phyloP scores from a whole-genome alignment of 1,140 invertebrate species.

The Drosophila novamexicana region DNA sequence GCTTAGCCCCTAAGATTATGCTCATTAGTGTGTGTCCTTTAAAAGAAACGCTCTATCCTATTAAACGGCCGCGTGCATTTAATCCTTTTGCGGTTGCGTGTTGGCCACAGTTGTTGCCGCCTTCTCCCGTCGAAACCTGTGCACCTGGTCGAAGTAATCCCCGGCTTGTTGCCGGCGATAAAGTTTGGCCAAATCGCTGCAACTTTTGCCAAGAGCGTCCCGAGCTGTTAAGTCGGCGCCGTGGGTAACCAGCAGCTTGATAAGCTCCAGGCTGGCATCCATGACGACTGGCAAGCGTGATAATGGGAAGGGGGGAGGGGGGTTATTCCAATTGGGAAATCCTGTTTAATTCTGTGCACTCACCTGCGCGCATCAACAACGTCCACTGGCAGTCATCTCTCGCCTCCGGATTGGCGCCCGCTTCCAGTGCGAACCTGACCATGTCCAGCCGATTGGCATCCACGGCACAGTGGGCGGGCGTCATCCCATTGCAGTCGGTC shows the following conservation, averaged over 20 bases:
- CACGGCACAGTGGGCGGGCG: conserved; percentile 75
- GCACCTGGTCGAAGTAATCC: conserved; percentile 71
- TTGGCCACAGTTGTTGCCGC: conserved; percentile 9
- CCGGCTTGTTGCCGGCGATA: conserved; percentile 56
- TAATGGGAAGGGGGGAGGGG: no score
- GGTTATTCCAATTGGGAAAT: no score
- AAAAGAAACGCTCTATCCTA: background rate
- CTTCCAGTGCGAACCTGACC: conserved; percentile 76
- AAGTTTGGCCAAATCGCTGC: conserved; percentile 70
- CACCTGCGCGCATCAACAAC: conserved; percentile 76
- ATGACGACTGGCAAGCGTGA: no score
- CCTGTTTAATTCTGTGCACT: background rate
- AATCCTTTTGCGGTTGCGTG: conserved; percentile 35
- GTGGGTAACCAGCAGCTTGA: conserved; percentile 72
- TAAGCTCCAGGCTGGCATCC: conserved; percentile 64
- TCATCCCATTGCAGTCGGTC: conserved; percentile 73
- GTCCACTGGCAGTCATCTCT: conserved; percentile 75
- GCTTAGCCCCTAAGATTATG: background rate
- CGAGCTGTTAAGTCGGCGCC: conserved; percentile 63
- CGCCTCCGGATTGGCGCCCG: conserved; percentile 71
- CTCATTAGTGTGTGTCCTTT: conserved; percentile 4
- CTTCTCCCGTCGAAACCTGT: conserved; percentile 48
- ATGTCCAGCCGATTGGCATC: conserved; percentile 78
- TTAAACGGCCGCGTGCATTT: conserved; percentile 18
- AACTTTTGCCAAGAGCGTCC: conserved; percentile 63